Evolutionary conservation across 2,113 vertebrate genomes (phyloP), one percentile per base, ranked within the genome.

Genomic region (Macrotus californicus): DNA sequence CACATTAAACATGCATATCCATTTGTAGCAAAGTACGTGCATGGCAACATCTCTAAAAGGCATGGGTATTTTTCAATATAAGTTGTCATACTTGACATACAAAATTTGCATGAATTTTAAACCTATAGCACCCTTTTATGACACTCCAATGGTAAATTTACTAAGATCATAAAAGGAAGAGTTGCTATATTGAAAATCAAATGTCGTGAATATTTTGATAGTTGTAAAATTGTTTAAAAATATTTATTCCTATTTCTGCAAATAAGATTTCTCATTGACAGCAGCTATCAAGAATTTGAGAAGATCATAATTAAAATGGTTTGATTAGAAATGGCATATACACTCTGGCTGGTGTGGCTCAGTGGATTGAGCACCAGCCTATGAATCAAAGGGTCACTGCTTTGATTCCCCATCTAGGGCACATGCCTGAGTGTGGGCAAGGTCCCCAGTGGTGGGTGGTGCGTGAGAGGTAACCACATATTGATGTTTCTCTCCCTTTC

Each of bases 111-210:
- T 85, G 10, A 15, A 70, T 67, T 91, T 29, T 87, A 76, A 90
- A 84, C 64, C n/a, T 80, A 75, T 29, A 69, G 41, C 5, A 48
- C 73, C 10, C 7, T 80, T 19, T 80, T 41, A 79, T 87, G 34
- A 80, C 84, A 96, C 87, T 90, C 31, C n/a, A 87, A 70, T 66
- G 39, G 21, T 59, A 76, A 81, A 94, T 66, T 66, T 66, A 21
- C 5, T 21, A 81, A 82, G 36, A 12, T 93, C 80, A 87, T 86
- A 85, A 93, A 61, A 89, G 19, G 39, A 92, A 76, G 48, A 31
- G 29, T 21, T 76, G 43, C 12, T 46, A 93, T 72, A 87, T 75
- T 95, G 83, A 75, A 94, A 94, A 86, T 79, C 26, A 54, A 91
- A 73, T 85, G 10, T 39, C 91, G 22, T 14, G 79, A 82, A 66